phyloP scores from a whole-genome alignment of 2,113 vertebrate species.

The Trichechus manatus region DNA sequence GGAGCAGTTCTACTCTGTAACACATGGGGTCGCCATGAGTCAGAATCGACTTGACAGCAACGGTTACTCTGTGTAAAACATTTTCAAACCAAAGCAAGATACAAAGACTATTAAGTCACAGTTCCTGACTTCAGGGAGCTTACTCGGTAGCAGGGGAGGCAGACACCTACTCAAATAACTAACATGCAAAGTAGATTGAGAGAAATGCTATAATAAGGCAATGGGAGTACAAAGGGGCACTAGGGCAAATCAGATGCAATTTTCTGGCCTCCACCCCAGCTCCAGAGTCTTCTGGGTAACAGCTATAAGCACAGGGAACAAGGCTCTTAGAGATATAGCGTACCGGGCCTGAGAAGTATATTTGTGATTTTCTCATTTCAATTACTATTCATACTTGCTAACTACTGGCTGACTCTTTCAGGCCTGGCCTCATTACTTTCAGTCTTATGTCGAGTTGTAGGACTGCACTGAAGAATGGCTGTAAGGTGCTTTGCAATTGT shows the following conservation, averaged over 20 bases:
- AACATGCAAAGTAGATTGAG: background rate
- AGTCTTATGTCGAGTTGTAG: conserved; percentile 48
- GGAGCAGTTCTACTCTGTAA: too few relatives aligned
- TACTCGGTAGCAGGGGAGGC: background rate
- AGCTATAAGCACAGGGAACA: background rate
- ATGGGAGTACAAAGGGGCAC: background rate
- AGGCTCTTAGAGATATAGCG: conserved; percentile 7
- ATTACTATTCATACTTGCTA: conserved; percentile 11
- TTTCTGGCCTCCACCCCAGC: background rate
- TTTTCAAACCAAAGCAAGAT: conserved; percentile 59
- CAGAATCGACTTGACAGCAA: too few relatives aligned
- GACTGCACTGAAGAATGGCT: conserved; percentile 47
- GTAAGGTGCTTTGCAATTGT: conserved; percentile 64
- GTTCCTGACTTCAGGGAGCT: background rate
- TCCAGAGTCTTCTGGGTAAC: conserved; percentile 44
- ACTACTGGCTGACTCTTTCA: conserved; percentile 28
- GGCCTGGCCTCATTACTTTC: conserved; percentile 50
- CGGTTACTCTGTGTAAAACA: background rate
- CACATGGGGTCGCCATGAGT: too few relatives aligned
- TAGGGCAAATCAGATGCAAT: background rate
- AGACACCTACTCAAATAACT: background rate
- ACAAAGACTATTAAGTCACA: conserved; percentile 44
- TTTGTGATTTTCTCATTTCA: conserved; percentile 61
- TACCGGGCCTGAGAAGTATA: background rate
- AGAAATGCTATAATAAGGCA: background rate